Conservation (phyloP, 2,888 invertebrate species). For the Mycogona germanica region DNA sequence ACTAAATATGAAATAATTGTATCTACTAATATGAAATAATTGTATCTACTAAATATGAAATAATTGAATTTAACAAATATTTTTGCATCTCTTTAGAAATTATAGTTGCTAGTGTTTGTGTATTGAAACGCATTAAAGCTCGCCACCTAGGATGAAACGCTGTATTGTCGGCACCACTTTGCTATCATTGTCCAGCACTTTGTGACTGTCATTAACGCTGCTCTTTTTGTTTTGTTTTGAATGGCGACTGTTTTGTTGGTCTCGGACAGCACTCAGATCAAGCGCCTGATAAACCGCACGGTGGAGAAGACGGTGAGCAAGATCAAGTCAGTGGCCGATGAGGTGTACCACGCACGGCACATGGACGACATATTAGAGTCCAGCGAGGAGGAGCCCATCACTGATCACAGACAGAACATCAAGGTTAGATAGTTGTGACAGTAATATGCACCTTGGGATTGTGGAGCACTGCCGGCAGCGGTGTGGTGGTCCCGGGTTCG, state of each 20-base stretch:
- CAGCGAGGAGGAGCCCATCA: constrained; percentile 46
- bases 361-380: constrained; percentile 52
- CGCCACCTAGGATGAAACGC: not conserved
- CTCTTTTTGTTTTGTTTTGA: constrained; percentile 12
- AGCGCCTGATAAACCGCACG: constrained; percentile 58
- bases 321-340: constrained; percentile 77
- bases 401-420: constrained; percentile 26
- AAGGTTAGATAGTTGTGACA: constrained; percentile 19
- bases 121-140: not conserved
- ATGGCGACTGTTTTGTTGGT: not conserved
- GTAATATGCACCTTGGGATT: not conserved
- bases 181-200: no score
- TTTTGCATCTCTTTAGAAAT: no score
- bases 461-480: not conserved
- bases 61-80: no score
- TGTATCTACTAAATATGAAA: no score
- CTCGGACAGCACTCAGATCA: constrained; percentile 31
- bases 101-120: no score
- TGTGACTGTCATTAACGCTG: no score
- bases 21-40: no score
- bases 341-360: constrained; percentile 70
- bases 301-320: constrained; percentile 85
- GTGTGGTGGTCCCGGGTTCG: no score
- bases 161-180: not conserved
- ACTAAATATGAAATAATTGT: no score